Evolutionary conservation across 2,797 vertebrate species (phyloP).

Genomic region (Sorex maritimensis): DNA sequence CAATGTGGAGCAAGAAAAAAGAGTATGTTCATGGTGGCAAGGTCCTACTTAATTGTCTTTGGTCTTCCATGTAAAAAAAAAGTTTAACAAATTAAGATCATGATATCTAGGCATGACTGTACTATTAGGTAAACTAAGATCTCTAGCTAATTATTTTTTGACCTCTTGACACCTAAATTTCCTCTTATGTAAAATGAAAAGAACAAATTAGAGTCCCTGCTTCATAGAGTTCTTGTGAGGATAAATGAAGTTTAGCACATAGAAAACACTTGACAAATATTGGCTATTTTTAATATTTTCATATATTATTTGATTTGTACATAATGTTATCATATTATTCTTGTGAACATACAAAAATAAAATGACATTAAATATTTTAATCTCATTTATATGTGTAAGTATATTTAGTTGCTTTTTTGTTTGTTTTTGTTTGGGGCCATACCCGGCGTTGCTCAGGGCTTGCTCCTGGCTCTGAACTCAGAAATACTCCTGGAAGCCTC

Average conservation of each 20-base stretch:
- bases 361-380: slow-evolving; percentile 58
- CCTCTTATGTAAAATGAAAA: slow-evolving; percentile 57
- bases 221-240: slow-evolving; percentile 48
- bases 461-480: too few species aligned
- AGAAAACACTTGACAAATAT: slow-evolving; percentile 16
- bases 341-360: slow-evolving; percentile 48
- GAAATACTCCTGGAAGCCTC: too few species aligned
- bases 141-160: slow-evolving; percentile 61
- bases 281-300: slow-evolving; percentile 56
- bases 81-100: slow-evolving; percentile 49
- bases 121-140: slow-evolving; percentile 58
- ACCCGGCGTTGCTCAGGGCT: too few species aligned
- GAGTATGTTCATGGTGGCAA: neutral
- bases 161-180: slow-evolving; percentile 46
- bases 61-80: slow-evolving; percentile 39
- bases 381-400: slow-evolving; percentile 22
- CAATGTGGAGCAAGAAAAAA: too few species aligned
- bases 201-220: slow-evolving; percentile 31
- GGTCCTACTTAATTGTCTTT: slow-evolving; percentile 35
- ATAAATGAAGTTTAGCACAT: neutral
- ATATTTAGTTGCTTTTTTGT: too few species aligned
- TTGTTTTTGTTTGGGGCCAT: too few species aligned
- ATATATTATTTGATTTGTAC: slow-evolving; percentile 24
- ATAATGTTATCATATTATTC: slow-evolving; percentile 27
- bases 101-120: neutral